Conservation (phyloP, 2,113 vertebrate genomes). For the Lepidothrix coronata region DNA sequence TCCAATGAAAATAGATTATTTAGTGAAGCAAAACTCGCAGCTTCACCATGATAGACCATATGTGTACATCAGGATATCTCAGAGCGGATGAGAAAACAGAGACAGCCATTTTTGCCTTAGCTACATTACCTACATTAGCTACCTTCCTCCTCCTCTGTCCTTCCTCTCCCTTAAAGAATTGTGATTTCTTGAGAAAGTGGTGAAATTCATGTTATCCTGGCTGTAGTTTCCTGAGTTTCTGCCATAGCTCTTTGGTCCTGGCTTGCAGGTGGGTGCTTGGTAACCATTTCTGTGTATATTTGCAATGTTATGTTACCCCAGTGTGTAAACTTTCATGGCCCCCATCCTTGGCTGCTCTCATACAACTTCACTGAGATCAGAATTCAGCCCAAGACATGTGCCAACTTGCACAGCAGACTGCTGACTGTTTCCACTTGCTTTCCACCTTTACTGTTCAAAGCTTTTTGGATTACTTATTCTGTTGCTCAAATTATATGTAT, state of each 20-base stretch:
- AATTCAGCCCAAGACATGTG: not conserved
- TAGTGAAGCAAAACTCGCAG: not conserved
- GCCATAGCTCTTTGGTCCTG: not conserved
- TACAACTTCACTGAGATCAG: not conserved
- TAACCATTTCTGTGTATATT: not conserved
- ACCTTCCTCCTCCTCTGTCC: not conserved
- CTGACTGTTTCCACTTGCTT: not conserved
- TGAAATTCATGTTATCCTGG: not conserved
- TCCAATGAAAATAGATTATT: not conserved
- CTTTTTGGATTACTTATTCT: not conserved
- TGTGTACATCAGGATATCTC: not conserved
- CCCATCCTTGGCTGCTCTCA: not conserved
- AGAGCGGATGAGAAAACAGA: not conserved
- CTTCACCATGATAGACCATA: fast-evolving
- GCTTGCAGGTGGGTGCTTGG: not conserved
- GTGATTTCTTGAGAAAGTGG: not conserved
- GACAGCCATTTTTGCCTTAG: not conserved
- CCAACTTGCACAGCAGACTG: not conserved
- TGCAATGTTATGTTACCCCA: fast-evolving
- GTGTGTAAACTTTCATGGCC: fast-evolving
- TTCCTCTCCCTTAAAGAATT: not conserved
- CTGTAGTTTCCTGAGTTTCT: not conserved
- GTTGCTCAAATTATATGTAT: not conserved
- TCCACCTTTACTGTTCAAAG: not conserved
- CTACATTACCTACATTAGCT: not conserved